phyloP scores from a whole-genome alignment of 2,888 invertebrate genomes.

The Malachius bipustulatus region DNA sequence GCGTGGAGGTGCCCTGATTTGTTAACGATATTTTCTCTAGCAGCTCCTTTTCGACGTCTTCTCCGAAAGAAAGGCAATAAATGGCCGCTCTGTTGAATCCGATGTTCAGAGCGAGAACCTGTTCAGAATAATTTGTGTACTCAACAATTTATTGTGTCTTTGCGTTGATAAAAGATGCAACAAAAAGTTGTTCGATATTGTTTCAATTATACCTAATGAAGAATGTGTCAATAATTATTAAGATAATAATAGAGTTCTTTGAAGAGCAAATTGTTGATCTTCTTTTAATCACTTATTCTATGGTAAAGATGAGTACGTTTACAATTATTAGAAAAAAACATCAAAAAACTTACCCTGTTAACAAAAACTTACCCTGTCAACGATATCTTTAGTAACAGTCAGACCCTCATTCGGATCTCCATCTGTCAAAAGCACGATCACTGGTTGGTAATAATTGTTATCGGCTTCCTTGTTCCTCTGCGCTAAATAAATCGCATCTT shows the following conservation, averaged over 20 bases:
- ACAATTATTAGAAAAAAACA: slow-evolving; percentile 26
- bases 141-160: too few relatives aligned
- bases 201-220: too few relatives aligned
- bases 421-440: slow-evolving; percentile 52
- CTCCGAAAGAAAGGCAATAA: slow-evolving; percentile 54
- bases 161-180: too few relatives aligned
- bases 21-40: slow-evolving; percentile 47
- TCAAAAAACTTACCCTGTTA: too few relatives aligned
- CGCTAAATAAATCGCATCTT: slow-evolving; percentile 35
- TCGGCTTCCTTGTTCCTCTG: slow-evolving; percentile 17
- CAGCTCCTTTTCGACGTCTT: slow-evolving; percentile 50
- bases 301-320: too few relatives aligned
- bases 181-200: too few relatives aligned
- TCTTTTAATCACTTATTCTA: too few relatives aligned
- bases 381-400: slow-evolving; percentile 40
- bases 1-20: slow-evolving; percentile 50
- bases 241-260: too few relatives aligned
- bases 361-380: slow-evolving; percentile 35
- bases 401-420: slow-evolving; percentile 49
- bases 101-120: slow-evolving; percentile 37
- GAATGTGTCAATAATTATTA: too few relatives aligned
- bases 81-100: slow-evolving; percentile 36
- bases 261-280: too few relatives aligned
- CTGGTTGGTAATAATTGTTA: slow-evolving; percentile 38
- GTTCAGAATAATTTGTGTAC: too few relatives aligned